A percentile compares a stretch with the other conserved stretches of the same genome.
phyloP scores from a whole-genome alignment of 2,113 vertebrate species.

The Thymallus thymallus region DNA sequence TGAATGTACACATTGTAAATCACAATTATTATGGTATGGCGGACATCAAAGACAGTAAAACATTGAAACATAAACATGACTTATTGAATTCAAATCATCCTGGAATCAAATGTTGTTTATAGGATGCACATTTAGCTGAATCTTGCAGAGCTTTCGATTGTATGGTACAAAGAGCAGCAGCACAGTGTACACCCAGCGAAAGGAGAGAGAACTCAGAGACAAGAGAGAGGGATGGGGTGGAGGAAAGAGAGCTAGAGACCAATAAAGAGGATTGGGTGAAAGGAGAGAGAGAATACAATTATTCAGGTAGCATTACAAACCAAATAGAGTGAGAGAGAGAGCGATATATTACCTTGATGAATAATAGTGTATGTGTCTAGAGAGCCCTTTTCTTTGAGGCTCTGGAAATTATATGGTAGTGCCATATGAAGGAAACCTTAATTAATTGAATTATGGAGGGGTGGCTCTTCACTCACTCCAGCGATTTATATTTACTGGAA shows the following conservation, averaged over 20 bases:
- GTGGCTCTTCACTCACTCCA: conserved; percentile 39
- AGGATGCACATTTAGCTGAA: background rate
- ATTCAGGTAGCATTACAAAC: conserved; percentile 23
- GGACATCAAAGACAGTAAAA: background rate
- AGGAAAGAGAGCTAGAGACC: background rate
- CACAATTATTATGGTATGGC: background rate
- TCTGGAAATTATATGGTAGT: conserved; percentile 21
- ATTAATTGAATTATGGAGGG: conserved; percentile 20
- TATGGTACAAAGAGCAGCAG: background rate
- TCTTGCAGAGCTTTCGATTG: background rate
- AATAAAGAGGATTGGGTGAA: too few species aligned
- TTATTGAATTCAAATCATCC: background rate
- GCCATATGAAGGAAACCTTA: conserved; percentile 39
- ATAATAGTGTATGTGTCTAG: conserved; percentile 10
- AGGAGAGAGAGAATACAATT: too few species aligned
- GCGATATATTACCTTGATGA: background rate
- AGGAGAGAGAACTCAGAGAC: background rate
- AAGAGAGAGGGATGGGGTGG: background rate
- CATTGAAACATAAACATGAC: background rate
- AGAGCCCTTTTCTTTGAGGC: conserved; percentile 2
- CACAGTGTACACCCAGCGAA: background rate
- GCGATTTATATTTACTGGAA: conserved; percentile 64
- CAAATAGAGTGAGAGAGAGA: background rate
- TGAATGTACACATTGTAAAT: background rate
- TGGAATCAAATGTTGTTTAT: conserved; percentile 6